Conservation (phyloP, 2,113 vertebrate species). For the Hippotragus niger region DNA sequence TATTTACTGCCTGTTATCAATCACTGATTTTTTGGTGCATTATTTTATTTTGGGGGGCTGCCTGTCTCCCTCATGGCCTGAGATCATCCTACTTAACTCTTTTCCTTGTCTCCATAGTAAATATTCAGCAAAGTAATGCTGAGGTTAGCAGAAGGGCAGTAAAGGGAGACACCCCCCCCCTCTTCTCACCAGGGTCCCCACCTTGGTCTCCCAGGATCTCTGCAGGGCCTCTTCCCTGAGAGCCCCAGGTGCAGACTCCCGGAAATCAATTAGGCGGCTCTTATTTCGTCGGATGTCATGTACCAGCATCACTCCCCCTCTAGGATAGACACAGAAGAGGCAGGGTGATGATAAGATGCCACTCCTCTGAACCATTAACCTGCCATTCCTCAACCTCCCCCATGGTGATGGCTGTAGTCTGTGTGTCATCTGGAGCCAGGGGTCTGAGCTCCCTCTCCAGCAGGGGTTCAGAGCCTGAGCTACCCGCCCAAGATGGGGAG, state of each 20-base stretch:
- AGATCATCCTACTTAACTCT: not conserved
- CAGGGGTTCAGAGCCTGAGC: slow-evolving; percentile 10
- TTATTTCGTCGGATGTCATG: slow-evolving; percentile 94
- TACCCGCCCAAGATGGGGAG: not conserved
- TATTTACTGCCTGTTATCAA: not conserved
- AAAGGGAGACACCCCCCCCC: not conserved
- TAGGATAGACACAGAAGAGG: slow-evolving; percentile 68
- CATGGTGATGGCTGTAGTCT: not conserved
- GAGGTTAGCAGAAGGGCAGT: slow-evolving; percentile 16
- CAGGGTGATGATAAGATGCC: not conserved
- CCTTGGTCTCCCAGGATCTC: slow-evolving; percentile 84
- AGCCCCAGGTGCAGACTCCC: slow-evolving; percentile 91
- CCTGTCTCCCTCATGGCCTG: not conserved
- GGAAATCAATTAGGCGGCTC: slow-evolving; percentile 94
- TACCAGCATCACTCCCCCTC: slow-evolving; percentile 97
- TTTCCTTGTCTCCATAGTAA: not conserved
- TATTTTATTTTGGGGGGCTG: not conserved
- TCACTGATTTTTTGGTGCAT: not conserved
- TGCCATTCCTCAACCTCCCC: not conserved
- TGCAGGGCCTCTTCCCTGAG: slow-evolving; percentile 86
- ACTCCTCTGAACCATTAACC: not conserved
- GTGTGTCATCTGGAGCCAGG: not conserved
- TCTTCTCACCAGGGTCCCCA: slow-evolving; percentile 73
- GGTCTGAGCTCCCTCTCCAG: not conserved
- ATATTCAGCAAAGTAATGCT: slow-evolving; percentile 14